These are phyloP conservation scores for Xestia c-nigrum DNA, from an alignment of 2,888 invertebrate genomes.

Conservation along the genomic window DNA sequence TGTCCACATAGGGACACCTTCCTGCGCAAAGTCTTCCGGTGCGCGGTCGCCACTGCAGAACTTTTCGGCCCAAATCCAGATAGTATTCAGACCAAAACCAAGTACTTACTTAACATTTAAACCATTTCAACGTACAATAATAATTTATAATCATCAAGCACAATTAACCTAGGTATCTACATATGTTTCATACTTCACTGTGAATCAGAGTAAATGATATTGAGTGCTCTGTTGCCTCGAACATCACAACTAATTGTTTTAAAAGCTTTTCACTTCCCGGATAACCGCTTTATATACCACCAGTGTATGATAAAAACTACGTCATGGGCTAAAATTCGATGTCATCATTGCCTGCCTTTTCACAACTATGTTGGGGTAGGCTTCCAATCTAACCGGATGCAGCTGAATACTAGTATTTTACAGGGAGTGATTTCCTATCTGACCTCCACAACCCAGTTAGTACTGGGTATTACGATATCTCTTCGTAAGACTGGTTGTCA, in stretches of 20 bases:
- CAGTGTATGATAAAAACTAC: conserved; percentile 61
- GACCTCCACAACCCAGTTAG: too few species aligned
- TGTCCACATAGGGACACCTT: too few species aligned
- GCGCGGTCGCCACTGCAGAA: too few species aligned
- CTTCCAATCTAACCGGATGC: too few species aligned
- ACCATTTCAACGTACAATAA: conserved; percentile 15
- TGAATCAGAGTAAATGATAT: conserved; percentile 68
- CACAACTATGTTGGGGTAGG: too few species aligned
- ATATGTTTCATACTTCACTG: conserved; percentile 46
- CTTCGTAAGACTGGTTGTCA: too few species aligned
- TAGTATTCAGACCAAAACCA: neutral
- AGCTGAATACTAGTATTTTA: too few species aligned
- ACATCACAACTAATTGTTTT: conserved; percentile 83
- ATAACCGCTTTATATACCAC: conserved; percentile 72
- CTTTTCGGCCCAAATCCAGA: neutral
- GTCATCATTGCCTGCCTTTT: too few species aligned
- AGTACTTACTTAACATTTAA: conserved; percentile 14
- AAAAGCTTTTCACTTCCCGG: conserved; percentile 82
- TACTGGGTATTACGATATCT: too few species aligned
- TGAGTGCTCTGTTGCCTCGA: conserved; percentile 73
- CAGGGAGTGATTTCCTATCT: too few species aligned
- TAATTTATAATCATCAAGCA: conserved; percentile 19
- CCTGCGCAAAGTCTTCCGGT: too few species aligned
- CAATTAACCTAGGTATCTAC: conserved; percentile 17
- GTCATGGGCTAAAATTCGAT: conserved; percentile 20